These are phyloP conservation scores for Alviniconcha strummeri DNA, from an alignment of 2,888 invertebrate species.

Conservation along the genomic window DNA sequence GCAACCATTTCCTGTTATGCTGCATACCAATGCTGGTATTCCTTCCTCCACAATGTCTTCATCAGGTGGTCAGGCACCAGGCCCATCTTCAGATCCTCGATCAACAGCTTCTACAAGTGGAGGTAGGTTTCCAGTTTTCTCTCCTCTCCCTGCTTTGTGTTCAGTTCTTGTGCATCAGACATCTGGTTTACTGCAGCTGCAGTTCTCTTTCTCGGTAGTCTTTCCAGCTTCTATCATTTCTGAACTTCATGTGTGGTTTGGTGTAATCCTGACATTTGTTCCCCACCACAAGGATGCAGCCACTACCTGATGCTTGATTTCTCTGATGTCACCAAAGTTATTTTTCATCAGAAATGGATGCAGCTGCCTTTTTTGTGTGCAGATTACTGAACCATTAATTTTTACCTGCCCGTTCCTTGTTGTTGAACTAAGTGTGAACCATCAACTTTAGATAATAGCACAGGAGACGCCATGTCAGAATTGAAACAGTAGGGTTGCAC, in stretches of 20 bases:
- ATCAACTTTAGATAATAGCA: too few relatives aligned
- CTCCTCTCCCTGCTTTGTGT: background rate
- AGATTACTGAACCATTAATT: too few relatives aligned
- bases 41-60: background rate
- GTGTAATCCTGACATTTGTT: background rate
- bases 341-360: background rate
- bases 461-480: too few relatives aligned
- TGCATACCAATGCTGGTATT: constrained; percentile 22
- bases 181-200: background rate
- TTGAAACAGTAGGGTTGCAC: too few relatives aligned
- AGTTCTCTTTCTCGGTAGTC: background rate
- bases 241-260: background rate
- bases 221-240: background rate
- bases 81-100: constrained; percentile 21
- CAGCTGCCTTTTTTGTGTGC: too few relatives aligned
- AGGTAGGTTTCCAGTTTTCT: constrained; percentile 19
- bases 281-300: too few relatives aligned
- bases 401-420: too few relatives aligned
- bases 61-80: constrained; percentile 7
- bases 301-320: background rate
- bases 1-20: constrained; percentile 29
- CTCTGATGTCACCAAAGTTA: background rate
- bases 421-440: too few relatives aligned
- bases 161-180: constrained; percentile 21
- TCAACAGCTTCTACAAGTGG: constrained; percentile 22